These are phyloP conservation scores for Acleris emargana DNA, from an alignment of 2,888 invertebrate species.

Conservation along the genomic window DNA sequence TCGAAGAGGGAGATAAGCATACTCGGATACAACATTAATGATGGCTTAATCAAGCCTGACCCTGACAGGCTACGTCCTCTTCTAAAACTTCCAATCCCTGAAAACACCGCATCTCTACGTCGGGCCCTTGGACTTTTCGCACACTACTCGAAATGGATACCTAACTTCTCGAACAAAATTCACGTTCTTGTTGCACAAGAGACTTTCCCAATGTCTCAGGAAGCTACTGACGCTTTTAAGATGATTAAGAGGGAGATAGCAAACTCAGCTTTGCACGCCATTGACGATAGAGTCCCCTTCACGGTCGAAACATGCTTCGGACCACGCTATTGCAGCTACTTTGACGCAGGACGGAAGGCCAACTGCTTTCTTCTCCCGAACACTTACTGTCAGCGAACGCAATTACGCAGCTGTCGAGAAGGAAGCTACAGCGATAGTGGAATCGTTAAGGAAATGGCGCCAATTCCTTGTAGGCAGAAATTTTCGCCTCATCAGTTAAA, in stretches of 20 bases:
- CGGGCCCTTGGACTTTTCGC: slow-evolving; percentile 1
- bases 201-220: background rate
- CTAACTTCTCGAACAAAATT: background rate
- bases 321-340: no score
- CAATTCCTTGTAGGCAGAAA: slow-evolving; percentile 1
- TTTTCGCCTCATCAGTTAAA: slow-evolving; percentile 5
- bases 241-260: background rate
- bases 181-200: background rate
- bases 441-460: background rate
- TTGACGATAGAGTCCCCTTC: no score
- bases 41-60: no score
- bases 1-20: slow-evolving; percentile 2
- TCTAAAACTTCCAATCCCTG: no score
- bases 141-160: slow-evolving; percentile 3
- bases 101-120: no score
- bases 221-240: background rate
- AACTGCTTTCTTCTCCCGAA: background rate
- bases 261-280: slow-evolving; percentile 2
- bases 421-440: background rate
- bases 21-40: slow-evolving; percentile 10
- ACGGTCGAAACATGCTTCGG: no score
- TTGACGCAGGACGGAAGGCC: no score
- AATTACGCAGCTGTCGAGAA: background rate
- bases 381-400: background rate
- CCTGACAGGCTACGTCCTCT: no score